Base-by-base conservation (phyloP, 2,797 vertebrate genomes). In the Ctenopoma multispine region DNA sequence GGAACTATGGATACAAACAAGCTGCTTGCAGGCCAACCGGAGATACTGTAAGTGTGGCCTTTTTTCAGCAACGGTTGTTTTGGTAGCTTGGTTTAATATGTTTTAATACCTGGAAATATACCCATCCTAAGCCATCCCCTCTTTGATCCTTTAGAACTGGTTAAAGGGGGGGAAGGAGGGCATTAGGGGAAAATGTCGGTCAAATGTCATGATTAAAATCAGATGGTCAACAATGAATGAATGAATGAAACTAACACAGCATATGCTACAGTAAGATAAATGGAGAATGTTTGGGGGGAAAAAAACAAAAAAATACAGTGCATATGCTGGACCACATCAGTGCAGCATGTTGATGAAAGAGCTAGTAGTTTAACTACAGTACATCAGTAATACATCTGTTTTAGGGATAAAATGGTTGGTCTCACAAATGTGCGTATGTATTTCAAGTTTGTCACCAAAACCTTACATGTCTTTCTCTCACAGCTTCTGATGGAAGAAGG, bases 71-170 rank as follows among this genome's bases (percentile, higher is more conserved):
- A 62, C 57, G 18, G 53, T 55, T 79, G 72, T 80, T 82, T 79
- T 63, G 54, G 69, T 73, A 44, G 67, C 54, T 69, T 69, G 51
- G 55, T 49, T 64, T 74, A 71, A 63, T 72, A 66, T 71, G 47
- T 68, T 69, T n/a, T 76, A 70, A 79, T 67, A 60, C 82, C 44
- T 51, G 36, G 43, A 80, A 72, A 80, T 6, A 43, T 60, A 64
- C 47, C 59, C 49, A 15, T 31, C 56, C 77, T 31, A 46, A 69
- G 62, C 75, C 69, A 60, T 56, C 56, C 59, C 72, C 46, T 12
- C 59, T 50, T 20, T 83, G 47, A 88, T 84, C 86, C 76, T 55
- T 44, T 73, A 86, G 84, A 88, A 54, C 85, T 56, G 77, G 78
- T 62, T 71, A 68, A 24, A 79, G 65, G 70, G 76, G 82, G 18